Base-by-base conservation (phyloP, 2,113 vertebrate genomes). In the Catharus bicknelli region DNA sequence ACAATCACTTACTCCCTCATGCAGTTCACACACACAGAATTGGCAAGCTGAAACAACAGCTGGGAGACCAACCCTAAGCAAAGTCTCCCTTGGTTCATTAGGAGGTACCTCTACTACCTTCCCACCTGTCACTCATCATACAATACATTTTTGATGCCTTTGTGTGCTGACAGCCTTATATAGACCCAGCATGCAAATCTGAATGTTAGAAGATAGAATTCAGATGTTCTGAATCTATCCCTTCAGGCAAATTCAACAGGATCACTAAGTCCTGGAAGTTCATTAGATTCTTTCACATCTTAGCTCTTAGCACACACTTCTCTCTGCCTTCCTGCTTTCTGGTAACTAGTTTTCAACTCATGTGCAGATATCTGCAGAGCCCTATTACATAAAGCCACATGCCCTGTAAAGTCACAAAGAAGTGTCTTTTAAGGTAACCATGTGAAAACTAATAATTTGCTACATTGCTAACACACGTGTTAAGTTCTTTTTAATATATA, bases 311-410 rank as follows among this genome's bases (percentile, higher is more conserved):
- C 3, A 19, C 5, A 63, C 5, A 51, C 13, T 21, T 73, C 12
- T 50, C 34, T 15, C 7, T 1, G 1, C 23, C 30, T 21, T 87
- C 19, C 45, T 42, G 34, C 64, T n/a, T 55, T 67, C 85, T 63
- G 34, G 23, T 45, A 79, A 45, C 10, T 54, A 7, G 38, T 47
- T 88, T 80, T 17, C 59, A 80, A 7, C 14, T 34, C 38, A 57
- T 0, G 0, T 5, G 29, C 15, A 43, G 16, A 30, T 21, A 77
- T 7, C 4, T 43, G 34, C n/a, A 82, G 50, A 90, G 45, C 19
- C 16, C 23, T 36, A 10, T 13, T 29, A 63, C 20, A 83, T 21
- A 29, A 38, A 55, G 32, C 61, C 58, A 88, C 12, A 45, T 0
- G 12, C 15, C 18, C 36, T 42, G 9, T 17, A 29, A 26, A 51